Evolutionary conservation across 2,888 invertebrate species (phyloP).

Genomic region (Tinea semifulvella): DNA sequence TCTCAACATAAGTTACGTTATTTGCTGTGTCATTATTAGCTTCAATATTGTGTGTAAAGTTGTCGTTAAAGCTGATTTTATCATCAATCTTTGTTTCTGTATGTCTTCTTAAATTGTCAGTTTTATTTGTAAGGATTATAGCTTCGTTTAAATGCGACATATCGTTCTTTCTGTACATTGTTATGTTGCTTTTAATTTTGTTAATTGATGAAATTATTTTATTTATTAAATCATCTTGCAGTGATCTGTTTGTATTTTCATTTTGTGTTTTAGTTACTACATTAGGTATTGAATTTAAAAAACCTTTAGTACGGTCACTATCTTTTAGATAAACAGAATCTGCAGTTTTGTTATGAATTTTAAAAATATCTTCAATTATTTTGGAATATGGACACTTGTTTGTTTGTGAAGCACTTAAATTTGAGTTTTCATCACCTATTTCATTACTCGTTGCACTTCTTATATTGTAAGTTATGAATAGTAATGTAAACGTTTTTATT

Average conservation of each 20-base stretch:
- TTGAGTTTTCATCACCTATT: slow-evolving; percentile 12
- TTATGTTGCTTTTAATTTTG: slow-evolving; percentile 48
- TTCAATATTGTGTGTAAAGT: slow-evolving; percentile 1
- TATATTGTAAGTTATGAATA: slow-evolving; percentile 21
- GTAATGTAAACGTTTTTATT: slow-evolving; percentile 14
- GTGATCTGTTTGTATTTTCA: slow-evolving; percentile 28
- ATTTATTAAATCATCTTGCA: slow-evolving; percentile 47
- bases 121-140: slow-evolving; percentile 38
- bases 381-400: slow-evolving; percentile 43
- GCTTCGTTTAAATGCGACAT: slow-evolving; percentile 40
- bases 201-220: slow-evolving; percentile 55
- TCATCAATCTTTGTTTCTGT: slow-evolving; percentile 19
- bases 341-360: slow-evolving; percentile 38
- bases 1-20: slow-evolving; percentile 47
- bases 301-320: slow-evolving; percentile 63
- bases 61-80: slow-evolving; percentile 15
- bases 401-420: slow-evolving; percentile 16
- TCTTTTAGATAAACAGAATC: slow-evolving; percentile 28
- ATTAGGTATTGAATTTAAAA: slow-evolving; percentile 67
- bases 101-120: slow-evolving; percentile 23
- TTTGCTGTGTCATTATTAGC: slow-evolving; percentile 1
- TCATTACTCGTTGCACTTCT: slow-evolving; percentile 24
- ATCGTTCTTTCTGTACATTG: slow-evolving; percentile 26
- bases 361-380: slow-evolving; percentile 56
- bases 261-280: slow-evolving; percentile 29